phyloP scores from a whole-genome alignment of 1,140 invertebrate genomes.

The Drosophila grimshawi region DNA sequence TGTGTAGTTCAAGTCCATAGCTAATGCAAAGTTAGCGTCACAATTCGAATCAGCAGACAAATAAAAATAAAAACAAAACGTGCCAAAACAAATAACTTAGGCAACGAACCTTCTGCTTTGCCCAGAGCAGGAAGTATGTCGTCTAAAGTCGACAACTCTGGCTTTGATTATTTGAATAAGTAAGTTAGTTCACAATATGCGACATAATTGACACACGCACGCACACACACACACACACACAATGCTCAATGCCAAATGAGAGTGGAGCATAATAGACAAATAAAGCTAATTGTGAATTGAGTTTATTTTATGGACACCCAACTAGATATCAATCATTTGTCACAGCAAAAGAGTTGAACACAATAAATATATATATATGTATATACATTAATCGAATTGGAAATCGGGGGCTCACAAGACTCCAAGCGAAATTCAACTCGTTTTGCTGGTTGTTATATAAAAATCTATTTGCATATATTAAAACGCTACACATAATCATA shows the following conservation, averaged over 20 bases:
- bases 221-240: background rate
- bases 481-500: slow-evolving; percentile 57
- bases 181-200: slow-evolving; percentile 20
- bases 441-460: slow-evolving; percentile 65
- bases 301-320: slow-evolving; percentile 8
- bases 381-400: slow-evolving; percentile 15
- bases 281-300: slow-evolving; percentile 56
- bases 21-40: slow-evolving; percentile 15
- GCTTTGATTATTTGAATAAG: slow-evolving; percentile 38
- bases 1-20: slow-evolving; percentile 18
- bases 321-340: slow-evolving; percentile 68
- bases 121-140: slow-evolving; percentile 58
- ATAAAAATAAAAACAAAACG: slow-evolving; percentile 15
- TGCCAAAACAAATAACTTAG: slow-evolving; percentile 50
- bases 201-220: slow-evolving; percentile 54
- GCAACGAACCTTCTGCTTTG: slow-evolving; percentile 51
- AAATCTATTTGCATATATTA: slow-evolving; percentile 55
- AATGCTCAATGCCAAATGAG: slow-evolving; percentile 49
- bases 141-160: slow-evolving; percentile 33
- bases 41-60: background rate
- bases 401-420: slow-evolving; percentile 31
- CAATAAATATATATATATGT: background rate
- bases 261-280: slow-evolving; percentile 43
- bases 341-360: slow-evolving; percentile 4
- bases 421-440: slow-evolving; percentile 36